Evolutionary conservation across 2,797 vertebrate species (phyloP).

Genomic region (Rhinatrema bivittatum): DNA sequence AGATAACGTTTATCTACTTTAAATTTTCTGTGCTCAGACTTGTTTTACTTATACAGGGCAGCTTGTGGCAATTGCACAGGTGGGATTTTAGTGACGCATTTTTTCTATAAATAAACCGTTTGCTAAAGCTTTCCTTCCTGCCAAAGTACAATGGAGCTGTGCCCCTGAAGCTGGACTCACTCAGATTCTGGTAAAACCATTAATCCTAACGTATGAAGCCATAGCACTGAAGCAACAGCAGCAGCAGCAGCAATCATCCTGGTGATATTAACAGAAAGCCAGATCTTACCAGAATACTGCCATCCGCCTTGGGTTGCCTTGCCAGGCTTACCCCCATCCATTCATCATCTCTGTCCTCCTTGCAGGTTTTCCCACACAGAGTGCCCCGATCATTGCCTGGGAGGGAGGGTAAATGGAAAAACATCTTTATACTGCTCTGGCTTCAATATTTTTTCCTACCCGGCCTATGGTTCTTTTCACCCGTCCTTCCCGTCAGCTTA

Average conservation of each 20-base stretch:
- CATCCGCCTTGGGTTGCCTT: slow-evolving; percentile 74
- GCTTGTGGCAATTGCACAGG: slow-evolving; percentile 18
- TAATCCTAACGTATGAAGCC: slow-evolving; percentile 9
- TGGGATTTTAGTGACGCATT: slow-evolving; percentile 13
- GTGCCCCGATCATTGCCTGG: slow-evolving; percentile 76
- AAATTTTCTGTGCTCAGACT: too few relatives aligned
- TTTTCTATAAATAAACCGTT: slow-evolving; percentile 6
- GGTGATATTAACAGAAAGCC: slow-evolving; percentile 6
- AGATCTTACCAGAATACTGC: slow-evolving; percentile 80
- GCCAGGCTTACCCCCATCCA: slow-evolving; percentile 98
- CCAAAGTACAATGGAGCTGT: slow-evolving; percentile 2
- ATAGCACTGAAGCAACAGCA: too few relatives aligned
- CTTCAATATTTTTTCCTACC: too few relatives aligned
- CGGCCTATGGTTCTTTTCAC: too few relatives aligned
- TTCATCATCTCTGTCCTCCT: slow-evolving; percentile 84
- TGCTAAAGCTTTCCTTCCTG: slow-evolving; percentile 5
- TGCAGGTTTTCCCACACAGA: slow-evolving; percentile 91
- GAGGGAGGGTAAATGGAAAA: not conserved
- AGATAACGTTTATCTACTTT: too few relatives aligned
- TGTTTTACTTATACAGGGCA: too few relatives aligned
- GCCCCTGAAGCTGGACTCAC: not conserved
- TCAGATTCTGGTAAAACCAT: slow-evolving; percentile 5
- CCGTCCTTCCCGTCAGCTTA: too few relatives aligned
- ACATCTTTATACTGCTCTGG: not conserved
- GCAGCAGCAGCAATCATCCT: slow-evolving; percentile 3